A percentile compares a stretch with the other conserved stretches of the same genome.
Conservation (phyloP, 2,888 invertebrate genomes). For the Spodoptera exigua region DNA sequence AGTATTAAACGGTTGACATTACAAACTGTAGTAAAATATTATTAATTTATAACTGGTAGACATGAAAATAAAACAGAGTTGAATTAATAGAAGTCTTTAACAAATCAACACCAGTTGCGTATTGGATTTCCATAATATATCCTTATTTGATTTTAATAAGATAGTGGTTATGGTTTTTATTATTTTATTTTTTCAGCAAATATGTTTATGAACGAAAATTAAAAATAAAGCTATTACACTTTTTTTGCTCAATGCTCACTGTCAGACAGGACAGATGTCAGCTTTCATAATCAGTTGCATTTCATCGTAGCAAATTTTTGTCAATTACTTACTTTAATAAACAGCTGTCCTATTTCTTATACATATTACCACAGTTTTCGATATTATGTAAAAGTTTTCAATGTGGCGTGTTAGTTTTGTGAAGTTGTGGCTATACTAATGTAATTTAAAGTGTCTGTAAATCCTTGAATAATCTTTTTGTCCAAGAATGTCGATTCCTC, state of each 20-base stretch:
- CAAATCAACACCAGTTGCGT: too few relatives aligned
- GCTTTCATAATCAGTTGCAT: constrained; percentile 56
- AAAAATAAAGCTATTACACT: constrained; percentile 50
- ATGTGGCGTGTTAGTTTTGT: constrained; percentile 33
- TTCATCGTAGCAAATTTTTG: constrained; percentile 74
- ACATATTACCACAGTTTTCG: constrained; percentile 27
- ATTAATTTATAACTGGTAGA: too few relatives aligned
- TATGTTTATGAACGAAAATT: constrained; percentile 39
- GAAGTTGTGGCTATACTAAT: constrained; percentile 38
- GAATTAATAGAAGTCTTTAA: too few relatives aligned
- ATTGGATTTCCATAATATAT: too few relatives aligned
- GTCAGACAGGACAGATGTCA: constrained; percentile 54
- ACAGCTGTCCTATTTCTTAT: constrained; percentile 80
- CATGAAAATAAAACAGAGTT: too few relatives aligned
- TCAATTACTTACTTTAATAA: constrained; percentile 71
- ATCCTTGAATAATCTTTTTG: constrained; percentile 59
- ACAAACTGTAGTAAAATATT: too few relatives aligned
- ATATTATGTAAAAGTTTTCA: constrained; percentile 44
- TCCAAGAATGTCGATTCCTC: constrained; percentile 90
- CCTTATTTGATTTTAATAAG: too few relatives aligned
- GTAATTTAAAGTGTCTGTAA: constrained; percentile 55
- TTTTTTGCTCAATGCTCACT: constrained; percentile 27
- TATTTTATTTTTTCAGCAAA: too few relatives aligned
- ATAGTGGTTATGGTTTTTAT: too few relatives aligned
- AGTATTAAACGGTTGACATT: too few relatives aligned